phyloP scores from a whole-genome alignment of 2,888 invertebrate genomes.

The Geophilus truncorum region DNA sequence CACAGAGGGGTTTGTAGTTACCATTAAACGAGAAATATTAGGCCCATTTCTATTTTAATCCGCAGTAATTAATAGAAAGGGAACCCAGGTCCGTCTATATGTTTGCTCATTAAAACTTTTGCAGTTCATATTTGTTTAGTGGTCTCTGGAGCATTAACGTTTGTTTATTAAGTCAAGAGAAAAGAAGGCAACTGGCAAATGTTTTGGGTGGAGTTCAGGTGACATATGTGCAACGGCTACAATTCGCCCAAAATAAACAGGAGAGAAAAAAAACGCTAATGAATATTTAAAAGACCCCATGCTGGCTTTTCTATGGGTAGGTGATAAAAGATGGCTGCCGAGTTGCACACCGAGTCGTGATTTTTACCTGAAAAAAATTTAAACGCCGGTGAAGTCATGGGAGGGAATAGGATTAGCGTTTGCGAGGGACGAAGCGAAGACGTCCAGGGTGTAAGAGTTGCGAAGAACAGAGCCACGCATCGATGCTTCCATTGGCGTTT shows the following conservation, averaged over 20 bases:
- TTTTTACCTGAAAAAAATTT: background rate
- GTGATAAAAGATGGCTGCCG: background rate
- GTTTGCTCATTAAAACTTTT: constrained; percentile 10
- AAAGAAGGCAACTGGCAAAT: background rate
- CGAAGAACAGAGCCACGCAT: background rate
- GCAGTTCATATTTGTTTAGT: constrained; percentile 4
- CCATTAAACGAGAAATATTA: background rate
- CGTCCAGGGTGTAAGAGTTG: background rate
- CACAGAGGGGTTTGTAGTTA: background rate
- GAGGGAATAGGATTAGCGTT: background rate
- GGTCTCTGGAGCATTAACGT: background rate
- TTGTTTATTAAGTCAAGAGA: constrained; percentile 10
- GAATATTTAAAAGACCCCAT: background rate
- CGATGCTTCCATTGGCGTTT: background rate
- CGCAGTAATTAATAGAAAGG: background rate
- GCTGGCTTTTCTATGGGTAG: background rate
- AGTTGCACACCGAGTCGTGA: background rate
- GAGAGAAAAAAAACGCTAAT: no score
- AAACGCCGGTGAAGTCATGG: background rate
- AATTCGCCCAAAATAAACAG: background rate
- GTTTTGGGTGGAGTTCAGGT: background rate
- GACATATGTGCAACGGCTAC: background rate
- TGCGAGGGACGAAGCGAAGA: background rate
- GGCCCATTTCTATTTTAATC: background rate
- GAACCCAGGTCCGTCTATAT: background rate